Evolutionary conservation across 1,140 invertebrate species (phyloP), one percentile per base, ranked within the genome.

Genomic region (Plectus sambesii): DNA sequence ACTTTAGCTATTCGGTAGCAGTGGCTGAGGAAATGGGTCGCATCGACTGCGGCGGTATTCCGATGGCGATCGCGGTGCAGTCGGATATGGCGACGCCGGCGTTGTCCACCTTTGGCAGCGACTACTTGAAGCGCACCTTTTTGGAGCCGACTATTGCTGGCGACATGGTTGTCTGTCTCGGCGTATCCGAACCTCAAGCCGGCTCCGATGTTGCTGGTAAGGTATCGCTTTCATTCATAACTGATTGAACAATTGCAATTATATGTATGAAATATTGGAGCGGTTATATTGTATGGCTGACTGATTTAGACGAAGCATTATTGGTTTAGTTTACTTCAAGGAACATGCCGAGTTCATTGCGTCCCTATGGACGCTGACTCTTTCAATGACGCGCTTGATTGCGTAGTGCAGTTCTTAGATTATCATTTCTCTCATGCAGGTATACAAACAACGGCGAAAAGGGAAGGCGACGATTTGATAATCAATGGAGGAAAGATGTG

Each of bases 401-500:
- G n/a, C n/a, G n/a, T 26, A 9, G 12, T 43, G 1, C 15, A 52
- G 23, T n/a, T n/a, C 27, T n/a, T 3, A 24, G 27, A 47, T 42
- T 12, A 41, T 4, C 42, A 24, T 20, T 33, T 50, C 43, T 40
- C 35, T 29, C 22, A 22, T 55, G 12, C 37, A 74, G 73, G 59
- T 47, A 69, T 78, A 19, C 57, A 62, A 30, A 73, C 71, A 12
- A 70, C 55, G 45, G 76, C 76, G 25, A 63, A 63, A 4, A 62
- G 64, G 22, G 59, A 71, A 39, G 75, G 73, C 23, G 75, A 71
- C 59, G 77, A 78, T 59, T 63, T 72, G 17, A 66, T 79, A 12
- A 78, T 78, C 12, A 78, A 78, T 62, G 77, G 77, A 2, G 63
- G 71, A 3, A 78, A 78, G 60, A 76, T 77, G 75, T 78, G 77